Evolutionary conservation across 2,888 invertebrate species (phyloP), one percentile per base, ranked within the genome.

Genomic region (Drosophila infuscata): DNA sequence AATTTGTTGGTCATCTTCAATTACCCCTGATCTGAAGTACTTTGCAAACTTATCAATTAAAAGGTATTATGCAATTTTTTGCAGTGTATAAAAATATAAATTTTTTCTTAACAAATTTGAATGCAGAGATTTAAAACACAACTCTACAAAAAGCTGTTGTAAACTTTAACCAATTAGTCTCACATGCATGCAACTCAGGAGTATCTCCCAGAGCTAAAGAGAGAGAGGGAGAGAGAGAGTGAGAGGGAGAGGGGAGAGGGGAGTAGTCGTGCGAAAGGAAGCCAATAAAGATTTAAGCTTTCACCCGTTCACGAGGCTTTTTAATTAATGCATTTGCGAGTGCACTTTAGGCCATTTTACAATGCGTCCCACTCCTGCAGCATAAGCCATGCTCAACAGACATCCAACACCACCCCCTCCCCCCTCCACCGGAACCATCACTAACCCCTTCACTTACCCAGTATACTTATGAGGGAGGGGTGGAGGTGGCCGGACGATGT

Each of bases 271-370:
- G 74, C 62, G 32, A 41, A 43, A 64, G 52, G 54, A 58, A 64
- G 67, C 70, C 77, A 74, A 78, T 78, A 70, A 78, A 71, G 79
- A 63, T 79, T 76, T 79, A 79, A 79, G 68, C 79, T 78, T 65
- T 69, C 65, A 68, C 49, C 67, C 66, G 65, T 69, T 65, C 60
- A 36, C 32, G 25, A 62, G 38, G 58, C 49, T 43, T 76, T 79
- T 70, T 76, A 79, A 79, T 79, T 67, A 79, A 74, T 74, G 70
- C 59, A 74, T 76, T 68, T 76, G 61, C 65, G 70, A 74, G 63
- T 70, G 83, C 85, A 81, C 83, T 86, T 83, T 82, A 66, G 86
- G 63, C 83, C 77, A 81, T 81, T 82, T 81, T 70, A 65, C 80
- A 78, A 81, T 46, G 30, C 48, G 7, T 20, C 29, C 46, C 54